A percentile compares a stretch with the other conserved stretches of the same genome.
Evolutionary conservation across 1,140 invertebrate genomes (phyloP).

Genomic region (Tetragonula clypearis): DNA sequence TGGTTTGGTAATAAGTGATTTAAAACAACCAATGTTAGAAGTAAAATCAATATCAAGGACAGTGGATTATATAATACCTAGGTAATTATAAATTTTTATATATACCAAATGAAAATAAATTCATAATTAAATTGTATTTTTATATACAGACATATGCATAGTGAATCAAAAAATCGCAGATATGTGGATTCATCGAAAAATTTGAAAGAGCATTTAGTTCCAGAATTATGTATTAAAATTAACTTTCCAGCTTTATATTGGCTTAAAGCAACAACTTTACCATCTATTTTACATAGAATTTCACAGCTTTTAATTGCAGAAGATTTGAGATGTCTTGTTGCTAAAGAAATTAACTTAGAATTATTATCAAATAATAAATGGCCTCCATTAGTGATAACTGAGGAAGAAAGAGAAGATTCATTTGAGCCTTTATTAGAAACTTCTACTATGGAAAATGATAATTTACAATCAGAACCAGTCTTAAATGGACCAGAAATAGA

Average conservation of each 20-base stretch:
- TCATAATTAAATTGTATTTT: conserved; percentile 12
- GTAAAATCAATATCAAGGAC: conserved; percentile 92
- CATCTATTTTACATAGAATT: conserved; percentile 92
- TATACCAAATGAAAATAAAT: not conserved
- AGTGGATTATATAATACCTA: conserved; percentile 89
- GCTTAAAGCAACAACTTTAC: conserved; percentile 94
- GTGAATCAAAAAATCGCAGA: conserved; percentile 77
- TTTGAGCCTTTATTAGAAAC: conserved; percentile 49
- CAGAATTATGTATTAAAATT: conserved; percentile 94
- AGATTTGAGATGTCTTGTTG: conserved; percentile 87
- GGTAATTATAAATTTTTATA: conserved; percentile 76
- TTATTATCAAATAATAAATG: conserved; percentile 67
- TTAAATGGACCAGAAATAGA: conserved; percentile 59
- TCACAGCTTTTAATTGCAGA: conserved; percentile 91
- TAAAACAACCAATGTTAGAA: conserved; percentile 92
- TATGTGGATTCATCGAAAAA: conserved; percentile 81
- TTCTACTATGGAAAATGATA: conserved; percentile 52
- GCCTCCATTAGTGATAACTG: conserved; percentile 58
- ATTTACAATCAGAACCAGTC: conserved; percentile 19
- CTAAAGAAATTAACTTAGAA: conserved; percentile 76
- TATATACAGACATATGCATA: conserved; percentile 66
- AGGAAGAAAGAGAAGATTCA: conserved; percentile 26
- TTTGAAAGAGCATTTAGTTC: conserved; percentile 91
- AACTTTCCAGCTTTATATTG: conserved; percentile 93
- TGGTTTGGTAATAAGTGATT: conserved; percentile 86